These are phyloP conservation scores for Crepidodera aurea DNA, from an alignment of 2,888 invertebrate genomes.

Conservation along the genomic window DNA sequence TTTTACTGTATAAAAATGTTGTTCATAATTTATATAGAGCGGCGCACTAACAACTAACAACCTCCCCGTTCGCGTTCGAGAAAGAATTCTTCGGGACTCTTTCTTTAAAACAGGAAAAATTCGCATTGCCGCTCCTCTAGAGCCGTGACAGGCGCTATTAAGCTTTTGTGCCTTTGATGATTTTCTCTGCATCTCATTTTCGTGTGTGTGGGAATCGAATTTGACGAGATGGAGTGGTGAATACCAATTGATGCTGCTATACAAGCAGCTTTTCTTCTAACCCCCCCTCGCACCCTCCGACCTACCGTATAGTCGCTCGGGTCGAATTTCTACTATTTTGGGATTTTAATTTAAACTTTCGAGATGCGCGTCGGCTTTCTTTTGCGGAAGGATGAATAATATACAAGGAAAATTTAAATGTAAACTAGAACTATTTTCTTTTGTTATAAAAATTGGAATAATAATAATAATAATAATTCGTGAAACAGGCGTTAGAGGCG, in stretches of 20 bases:
- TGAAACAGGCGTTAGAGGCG: no score
- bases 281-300: conserved; percentile 24
- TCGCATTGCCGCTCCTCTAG: conserved; percentile 26
- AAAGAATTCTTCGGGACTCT: neutral
- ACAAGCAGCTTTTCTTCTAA: conserved; percentile 54
- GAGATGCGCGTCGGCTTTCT: conserved; percentile 1
- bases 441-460: no score
- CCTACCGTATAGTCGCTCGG: conserved; percentile 31
- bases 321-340: conserved; percentile 42
- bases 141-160: conserved; percentile 54
- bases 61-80: neutral
- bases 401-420: no score
- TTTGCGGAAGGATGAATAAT: neutral
- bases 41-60: neutral
- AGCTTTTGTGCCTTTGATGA: conserved; percentile 64
- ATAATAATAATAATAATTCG: no score
- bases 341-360: conserved; percentile 44
- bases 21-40: neutral
- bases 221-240: conserved; percentile 62
- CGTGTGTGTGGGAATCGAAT: conserved; percentile 61
- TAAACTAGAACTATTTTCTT: no score
- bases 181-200: conserved; percentile 64
- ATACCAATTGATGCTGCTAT: conserved; percentile 60
- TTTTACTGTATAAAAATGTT: neutral
- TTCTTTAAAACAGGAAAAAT: conserved; percentile 25